A percentile compares a stretch with the other conserved stretches of the same genome.
Evolutionary conservation across 2,888 invertebrate genomes (phyloP).

Genomic region (Odontomyia ornata): DNA sequence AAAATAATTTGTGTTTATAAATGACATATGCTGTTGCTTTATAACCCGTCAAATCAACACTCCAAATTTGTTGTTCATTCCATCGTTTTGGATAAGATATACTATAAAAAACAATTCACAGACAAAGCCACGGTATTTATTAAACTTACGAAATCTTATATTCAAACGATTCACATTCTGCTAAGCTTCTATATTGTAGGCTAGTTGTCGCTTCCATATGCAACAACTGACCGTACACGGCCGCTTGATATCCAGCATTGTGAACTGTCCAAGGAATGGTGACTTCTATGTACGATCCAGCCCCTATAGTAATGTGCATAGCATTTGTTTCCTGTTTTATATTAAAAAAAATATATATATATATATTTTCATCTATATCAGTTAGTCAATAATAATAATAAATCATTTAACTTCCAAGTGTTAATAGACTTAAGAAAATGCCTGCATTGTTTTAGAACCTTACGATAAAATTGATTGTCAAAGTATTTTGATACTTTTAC

Average conservation of each 20-base stretch:
- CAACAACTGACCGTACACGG: constrained; percentile 91
- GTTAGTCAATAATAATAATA: too few relatives aligned
- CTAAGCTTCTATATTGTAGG: constrained; percentile 89
- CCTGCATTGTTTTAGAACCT: too few relatives aligned
- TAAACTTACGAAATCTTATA: constrained; percentile 78
- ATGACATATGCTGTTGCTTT: constrained; percentile 93
- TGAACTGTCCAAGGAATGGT: constrained; percentile 93
- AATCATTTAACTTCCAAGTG: too few relatives aligned
- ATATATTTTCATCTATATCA: too few relatives aligned
- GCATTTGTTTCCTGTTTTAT: constrained; percentile 87
- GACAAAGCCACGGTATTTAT: background rate
- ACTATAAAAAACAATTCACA: constrained; percentile 50
- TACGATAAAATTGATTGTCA: too few relatives aligned
- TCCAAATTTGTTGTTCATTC: constrained; percentile 98
- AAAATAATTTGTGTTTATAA: constrained; percentile 95
- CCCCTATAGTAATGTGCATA: constrained; percentile 92
- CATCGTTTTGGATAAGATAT: constrained; percentile 89
- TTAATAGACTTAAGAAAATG: too few relatives aligned
- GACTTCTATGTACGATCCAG: constrained; percentile 96
- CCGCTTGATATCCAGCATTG: constrained; percentile 87
- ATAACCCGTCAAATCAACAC: constrained; percentile 88
- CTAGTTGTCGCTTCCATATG: constrained; percentile 96
- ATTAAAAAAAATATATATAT: background rate
- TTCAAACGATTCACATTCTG: constrained; percentile 94
- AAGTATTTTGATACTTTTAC: too few relatives aligned